These are phyloP conservation scores for Barbus barbus DNA, from an alignment of 2,113 vertebrate genomes.

Conservation along the genomic window DNA sequence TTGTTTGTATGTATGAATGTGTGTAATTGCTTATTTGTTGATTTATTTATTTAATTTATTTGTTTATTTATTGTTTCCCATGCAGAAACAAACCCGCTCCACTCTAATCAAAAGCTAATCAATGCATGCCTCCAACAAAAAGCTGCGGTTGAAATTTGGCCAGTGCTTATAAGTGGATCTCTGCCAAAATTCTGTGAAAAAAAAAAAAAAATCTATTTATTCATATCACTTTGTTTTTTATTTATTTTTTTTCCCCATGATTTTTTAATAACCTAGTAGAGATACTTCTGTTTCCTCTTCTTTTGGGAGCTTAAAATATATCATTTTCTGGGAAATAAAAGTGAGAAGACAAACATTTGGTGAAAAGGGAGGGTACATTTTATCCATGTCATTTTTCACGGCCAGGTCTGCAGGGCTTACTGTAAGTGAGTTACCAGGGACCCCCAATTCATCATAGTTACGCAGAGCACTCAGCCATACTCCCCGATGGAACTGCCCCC, in stretches of 20 bases:
- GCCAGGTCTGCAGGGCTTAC: conserved; percentile 47
- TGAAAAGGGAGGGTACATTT: conserved; percentile 41
- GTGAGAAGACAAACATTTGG: conserved; percentile 52
- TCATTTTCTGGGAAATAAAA: conserved; percentile 10
- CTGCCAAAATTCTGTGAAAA: too few relatives aligned
- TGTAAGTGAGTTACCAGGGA: conserved; percentile 61
- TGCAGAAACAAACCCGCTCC: neutral
- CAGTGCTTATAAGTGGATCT: neutral
- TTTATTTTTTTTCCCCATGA: neutral
- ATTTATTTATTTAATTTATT: too few relatives aligned
- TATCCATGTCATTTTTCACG: conserved; percentile 54
- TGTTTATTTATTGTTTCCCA: too few relatives aligned
- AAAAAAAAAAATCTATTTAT: too few relatives aligned
- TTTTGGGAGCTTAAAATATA: neutral
- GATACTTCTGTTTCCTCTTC: neutral
- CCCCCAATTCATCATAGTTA: conserved; percentile 63
- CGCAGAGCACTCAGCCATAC: conserved; percentile 48
- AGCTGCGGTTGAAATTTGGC: neutral
- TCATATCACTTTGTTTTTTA: neutral
- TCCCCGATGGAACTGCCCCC: conserved; percentile 47
- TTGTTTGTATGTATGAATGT: too few relatives aligned
- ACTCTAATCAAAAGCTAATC: neutral
- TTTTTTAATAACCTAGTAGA: conserved; percentile 10
- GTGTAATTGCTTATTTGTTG: too few relatives aligned
- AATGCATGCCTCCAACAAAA: neutral